Evolutionary conservation across 2,113 vertebrate species (phyloP).

Genomic region (Megaceryle maxima): DNA sequence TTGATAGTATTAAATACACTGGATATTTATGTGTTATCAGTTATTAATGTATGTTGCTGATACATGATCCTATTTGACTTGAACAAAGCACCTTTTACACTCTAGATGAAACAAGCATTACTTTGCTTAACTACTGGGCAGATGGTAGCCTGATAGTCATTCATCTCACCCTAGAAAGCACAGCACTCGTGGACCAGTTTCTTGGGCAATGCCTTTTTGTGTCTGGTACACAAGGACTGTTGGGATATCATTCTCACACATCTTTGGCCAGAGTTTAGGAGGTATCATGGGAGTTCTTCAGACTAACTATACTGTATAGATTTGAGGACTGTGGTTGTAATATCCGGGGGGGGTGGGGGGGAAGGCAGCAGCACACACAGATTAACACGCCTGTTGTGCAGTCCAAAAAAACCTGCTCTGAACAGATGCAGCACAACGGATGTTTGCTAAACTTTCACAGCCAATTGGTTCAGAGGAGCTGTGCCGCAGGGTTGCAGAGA

Average conservation of each 20-base stretch:
- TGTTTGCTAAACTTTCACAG: background rate
- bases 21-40: conserved; percentile 58
- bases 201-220: background rate
- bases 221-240: background rate
- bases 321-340: background rate
- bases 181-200: background rate
- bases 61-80: background rate
- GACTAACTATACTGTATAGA: background rate
- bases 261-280: background rate
- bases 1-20: conserved; percentile 17
- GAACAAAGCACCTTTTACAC: conserved; percentile 19
- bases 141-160: background rate
- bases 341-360: background rate
- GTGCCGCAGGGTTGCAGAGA: background rate
- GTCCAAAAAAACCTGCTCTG: background rate
- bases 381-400: fast-evolving
- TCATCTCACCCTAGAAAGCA: background rate
- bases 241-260: background rate
- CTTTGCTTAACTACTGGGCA: background rate
- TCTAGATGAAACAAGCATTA: background rate
- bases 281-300: fast-evolving
- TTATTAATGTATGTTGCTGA: conserved; percentile 31
- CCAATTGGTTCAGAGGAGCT: background rate
- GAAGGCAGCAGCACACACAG: background rate
- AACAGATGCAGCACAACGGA: background rate